Conservation (phyloP, 2,888 invertebrate genomes). For the Cataglyphis livida region DNA sequence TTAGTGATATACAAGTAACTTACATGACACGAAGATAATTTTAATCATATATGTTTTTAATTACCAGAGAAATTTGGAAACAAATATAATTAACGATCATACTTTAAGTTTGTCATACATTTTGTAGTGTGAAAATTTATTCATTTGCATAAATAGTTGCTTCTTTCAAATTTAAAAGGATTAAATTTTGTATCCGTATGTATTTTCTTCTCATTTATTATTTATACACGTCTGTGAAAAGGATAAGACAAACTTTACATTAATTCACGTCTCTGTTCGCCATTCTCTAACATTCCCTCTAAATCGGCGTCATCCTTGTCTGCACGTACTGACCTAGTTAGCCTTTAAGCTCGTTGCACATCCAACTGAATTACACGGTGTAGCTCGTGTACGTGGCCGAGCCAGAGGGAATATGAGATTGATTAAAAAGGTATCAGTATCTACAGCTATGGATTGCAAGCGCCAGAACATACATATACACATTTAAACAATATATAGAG, state of each 20-base stretch:
- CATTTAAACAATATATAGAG: background rate
- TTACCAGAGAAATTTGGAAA: background rate
- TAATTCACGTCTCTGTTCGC: background rate
- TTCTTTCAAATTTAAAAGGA: background rate
- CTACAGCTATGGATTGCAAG: constrained; percentile 19
- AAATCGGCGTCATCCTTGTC: constrained; percentile 32
- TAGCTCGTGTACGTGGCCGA: constrained; percentile 12
- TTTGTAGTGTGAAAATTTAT: background rate
- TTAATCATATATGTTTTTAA: background rate
- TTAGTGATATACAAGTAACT: background rate
- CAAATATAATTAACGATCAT: background rate
- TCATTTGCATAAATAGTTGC: background rate
- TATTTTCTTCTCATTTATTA: background rate
- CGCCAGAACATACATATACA: background rate
- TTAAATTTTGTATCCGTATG: background rate
- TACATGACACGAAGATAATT: background rate
- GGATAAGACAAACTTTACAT: background rate
- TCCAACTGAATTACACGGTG: constrained; percentile 60
- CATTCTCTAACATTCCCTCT: constrained; percentile 18
- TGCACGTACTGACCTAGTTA: constrained; percentile 57
- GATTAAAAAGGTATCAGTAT: constrained; percentile 60
- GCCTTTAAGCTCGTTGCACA: constrained; percentile 66
- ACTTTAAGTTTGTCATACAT: background rate
- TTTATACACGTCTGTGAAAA: background rate
- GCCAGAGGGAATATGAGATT: constrained; percentile 59